Evolutionary conservation across 2,888 invertebrate species (phyloP).

Genomic region (Argyresthia albistria): DNA sequence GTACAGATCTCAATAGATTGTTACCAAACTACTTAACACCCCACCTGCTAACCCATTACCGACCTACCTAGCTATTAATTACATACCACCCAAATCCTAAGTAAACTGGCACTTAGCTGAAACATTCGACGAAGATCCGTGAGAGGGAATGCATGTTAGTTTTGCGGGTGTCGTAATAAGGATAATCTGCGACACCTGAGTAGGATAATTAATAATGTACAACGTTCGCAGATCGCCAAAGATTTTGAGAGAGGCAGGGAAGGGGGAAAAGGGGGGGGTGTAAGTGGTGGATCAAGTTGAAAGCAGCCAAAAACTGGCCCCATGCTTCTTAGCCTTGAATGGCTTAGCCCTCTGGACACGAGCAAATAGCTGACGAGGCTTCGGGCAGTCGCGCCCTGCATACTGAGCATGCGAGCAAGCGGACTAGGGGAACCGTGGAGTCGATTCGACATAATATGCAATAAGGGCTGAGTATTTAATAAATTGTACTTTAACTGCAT

Average conservation of each 20-base stretch:
- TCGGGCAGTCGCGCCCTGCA: constrained; percentile 65
- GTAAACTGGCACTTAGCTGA: constrained; percentile 3
- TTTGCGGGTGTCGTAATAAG: constrained; percentile 57
- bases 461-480: too few relatives aligned
- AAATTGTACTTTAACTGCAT: too few relatives aligned
- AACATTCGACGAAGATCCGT: constrained; percentile 7
- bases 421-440: constrained; percentile 28
- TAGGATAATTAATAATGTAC: constrained; percentile 67
- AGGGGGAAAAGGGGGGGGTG: constrained; percentile 14
- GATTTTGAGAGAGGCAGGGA: background rate
- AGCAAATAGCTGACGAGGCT: constrained; percentile 71
- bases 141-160: constrained; percentile 38
- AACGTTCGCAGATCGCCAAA: background rate
- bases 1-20: too few relatives aligned
- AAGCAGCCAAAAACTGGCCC: constrained; percentile 67
- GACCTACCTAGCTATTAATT: too few relatives aligned
- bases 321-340: constrained; percentile 66
- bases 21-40: too few relatives aligned
- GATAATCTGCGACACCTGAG: constrained; percentile 64
- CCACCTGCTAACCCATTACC: too few relatives aligned
- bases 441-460: constrained; percentile 1
- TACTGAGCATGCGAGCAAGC: constrained; percentile 52
- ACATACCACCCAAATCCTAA: background rate
- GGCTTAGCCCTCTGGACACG: constrained; percentile 70
- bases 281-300: constrained; percentile 48